Percentiles rank a stretch among this genome's conserved stretches.
Conservation (phyloP, 2,888 invertebrate genomes). For the Drosophila phalerata region DNA sequence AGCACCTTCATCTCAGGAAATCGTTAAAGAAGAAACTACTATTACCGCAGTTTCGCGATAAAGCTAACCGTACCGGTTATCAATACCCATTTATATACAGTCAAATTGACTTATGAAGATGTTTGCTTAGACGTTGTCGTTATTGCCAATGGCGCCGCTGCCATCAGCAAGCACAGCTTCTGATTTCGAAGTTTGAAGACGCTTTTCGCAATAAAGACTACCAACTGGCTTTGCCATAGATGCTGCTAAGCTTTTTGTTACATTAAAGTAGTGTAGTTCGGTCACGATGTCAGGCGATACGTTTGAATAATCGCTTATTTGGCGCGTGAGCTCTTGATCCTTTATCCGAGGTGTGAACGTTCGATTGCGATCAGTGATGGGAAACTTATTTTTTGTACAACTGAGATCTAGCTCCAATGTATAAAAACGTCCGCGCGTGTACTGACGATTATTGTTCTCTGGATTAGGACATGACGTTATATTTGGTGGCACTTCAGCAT, state of each 20-base stretch:
- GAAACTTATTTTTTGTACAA: constrained; percentile 88
- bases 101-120: background rate
- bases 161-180: constrained; percentile 77
- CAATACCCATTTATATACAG: background rate
- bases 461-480: constrained; percentile 42
- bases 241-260: constrained; percentile 83
- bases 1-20: background rate
- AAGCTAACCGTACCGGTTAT: no score
- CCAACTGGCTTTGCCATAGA: constrained; percentile 84
- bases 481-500: constrained; percentile 33
- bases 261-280: constrained; percentile 51
- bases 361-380: constrained; percentile 85
- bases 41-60: no score
- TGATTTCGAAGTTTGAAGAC: constrained; percentile 84
- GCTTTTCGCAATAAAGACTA: constrained; percentile 85
- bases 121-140: constrained; percentile 11
- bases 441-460: constrained; percentile 83
- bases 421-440: constrained; percentile 83
- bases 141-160: constrained; percentile 17
- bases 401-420: constrained; percentile 86
- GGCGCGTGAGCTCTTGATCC: constrained; percentile 7
- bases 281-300: constrained; percentile 6
- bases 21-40: background rate
- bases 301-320: constrained; percentile 12
- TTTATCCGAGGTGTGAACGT: constrained; percentile 39